Conservation (phyloP, 30 jellyfish, hydroid and myxozoan species). For the Chironex yamaguchii region DNA sequence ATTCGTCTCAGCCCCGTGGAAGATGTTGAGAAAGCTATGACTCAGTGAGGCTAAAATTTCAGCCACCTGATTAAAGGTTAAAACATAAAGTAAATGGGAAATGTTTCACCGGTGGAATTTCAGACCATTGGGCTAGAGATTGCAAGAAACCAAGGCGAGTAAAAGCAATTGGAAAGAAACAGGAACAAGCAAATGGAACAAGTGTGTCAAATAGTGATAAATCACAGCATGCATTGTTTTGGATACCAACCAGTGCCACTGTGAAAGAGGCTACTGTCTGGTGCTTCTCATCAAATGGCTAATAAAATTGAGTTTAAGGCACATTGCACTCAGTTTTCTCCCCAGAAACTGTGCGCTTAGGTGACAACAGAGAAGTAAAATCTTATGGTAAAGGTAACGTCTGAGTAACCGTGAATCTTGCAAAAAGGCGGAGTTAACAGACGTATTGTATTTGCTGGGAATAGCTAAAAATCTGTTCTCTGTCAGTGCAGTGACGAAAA, state of each 20-base stretch:
- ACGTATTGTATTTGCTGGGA: neutral
- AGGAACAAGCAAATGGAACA: too few species aligned
- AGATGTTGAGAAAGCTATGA: too few species aligned
- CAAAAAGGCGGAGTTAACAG: neutral
- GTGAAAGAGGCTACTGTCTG: too few species aligned
- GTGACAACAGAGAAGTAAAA: neutral
- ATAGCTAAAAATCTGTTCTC: neutral
- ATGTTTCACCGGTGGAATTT: too few species aligned
- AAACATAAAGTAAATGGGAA: neutral
- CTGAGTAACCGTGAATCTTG: neutral
- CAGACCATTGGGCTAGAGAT: too few species aligned
- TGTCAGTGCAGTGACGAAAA: conserved; percentile 9
- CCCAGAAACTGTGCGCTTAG: neutral
- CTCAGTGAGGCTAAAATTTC: neutral
- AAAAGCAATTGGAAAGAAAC: too few species aligned
- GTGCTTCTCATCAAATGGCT: too few species aligned
- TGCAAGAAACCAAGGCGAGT: too few species aligned
- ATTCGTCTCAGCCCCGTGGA: too few species aligned
- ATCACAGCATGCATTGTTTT: too few species aligned
- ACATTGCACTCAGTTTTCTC: neutral
- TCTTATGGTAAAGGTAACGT: neutral
- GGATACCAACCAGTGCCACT: too few species aligned
- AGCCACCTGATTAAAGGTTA: neutral
- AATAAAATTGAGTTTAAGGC: neutral
- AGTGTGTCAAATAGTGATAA: too few species aligned